Base-by-base conservation (phyloP, 1,140 invertebrate species). In the Diachasmimorpha longicaudata region DNA sequence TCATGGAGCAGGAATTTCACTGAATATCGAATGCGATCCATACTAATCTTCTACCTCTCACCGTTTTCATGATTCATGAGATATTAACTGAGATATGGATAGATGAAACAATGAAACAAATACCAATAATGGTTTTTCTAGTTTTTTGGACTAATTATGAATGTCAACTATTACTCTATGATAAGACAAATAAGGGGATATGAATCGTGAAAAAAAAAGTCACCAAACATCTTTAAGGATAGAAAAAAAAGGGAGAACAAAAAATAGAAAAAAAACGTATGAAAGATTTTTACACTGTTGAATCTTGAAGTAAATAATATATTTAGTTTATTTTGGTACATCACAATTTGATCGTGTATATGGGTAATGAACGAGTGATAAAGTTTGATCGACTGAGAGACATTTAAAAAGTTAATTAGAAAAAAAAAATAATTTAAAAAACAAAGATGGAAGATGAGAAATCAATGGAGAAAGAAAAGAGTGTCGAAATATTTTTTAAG, bases 321-420 rank as follows among this genome's bases (percentile, higher is more conserved):
- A 87, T 88, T 87, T 88, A 88, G 86, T 88, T 87, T 88, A 88
- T 88, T 88, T 88, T 87, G 86, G 87, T 88, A 87, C 86, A 87
- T 88, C 85, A 87, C 84, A 85, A 87, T 85, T 85, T 85, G 85
- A 88, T 85, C 19, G 37, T 70, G 39, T 48, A 70, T 37, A 69
- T 46, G 19, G 23, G 11, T 25, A 46, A 23, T 71, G 44, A 36
- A 19, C 25, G 84, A 82, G 80, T 84, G 81, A 81, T 82, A 81
- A 77, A 83, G 36, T 63, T 25, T 66, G 72, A 67, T 42, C 19
- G 39, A 46, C 21, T 46, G 72, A 21, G 71, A 75, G 77, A 75
- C 68, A 70, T 11, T 44, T 46, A 74, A 63, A 72, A 70, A 21
- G 55, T 39, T 21, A 75, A 46, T 52, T 58, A 67, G 9, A 67